Base-by-base conservation (phyloP, 1,140 invertebrate genomes). In the Drosophila nebulosa region DNA sequence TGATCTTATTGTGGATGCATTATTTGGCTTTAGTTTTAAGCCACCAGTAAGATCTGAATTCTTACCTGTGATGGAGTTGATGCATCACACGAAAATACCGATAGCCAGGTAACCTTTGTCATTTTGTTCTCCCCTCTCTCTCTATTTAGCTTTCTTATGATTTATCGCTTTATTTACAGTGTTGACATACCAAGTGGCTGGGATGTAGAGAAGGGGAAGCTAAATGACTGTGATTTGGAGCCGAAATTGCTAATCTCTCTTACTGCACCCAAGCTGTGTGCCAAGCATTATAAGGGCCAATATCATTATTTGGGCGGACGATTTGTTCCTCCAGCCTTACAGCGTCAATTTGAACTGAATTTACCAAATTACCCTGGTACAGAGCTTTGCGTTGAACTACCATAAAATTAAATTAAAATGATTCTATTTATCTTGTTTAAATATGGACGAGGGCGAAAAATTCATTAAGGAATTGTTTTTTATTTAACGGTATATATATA, bases 21-120 rank as follows among this genome's bases (percentile, higher is more conserved):
- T 99, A 3, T 99, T 99, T 94, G 99, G 99, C 9, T 99, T 99
- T 90, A 99, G 98, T 92, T 99, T 99, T 91, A 97, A 97, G 81
- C 97, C 97, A 10, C 99, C 99, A 1, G 95, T 98, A 0, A 93
- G 98, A 64, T 92, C 94, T 30, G 93, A 94, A 30, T 98, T 97
- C 92, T 83, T 93, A 5, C 93, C 94, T 22, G 93, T 97, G 51
- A 92, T 99, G 57, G 93, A 96, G 53, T 92, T 95, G 52, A 84
- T 98, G 68, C 79, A 81, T 35, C 64, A 80, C 16, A 93, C 93
- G 6, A 92, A 83, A 59, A 79, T 95, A 16, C 96, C 96, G 2
- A 91, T 93, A 70, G 92, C 92, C 63, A 93, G 93, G 93, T 93
- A 30, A 53, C n/a, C 14, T 14, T 22, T 21, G 21, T 9, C 26